A percentile compares a stretch with the other conserved stretches of the same genome.
Evolutionary conservation across 1,140 invertebrate species (phyloP).

Genomic region (Aphis craccivora): DNA sequence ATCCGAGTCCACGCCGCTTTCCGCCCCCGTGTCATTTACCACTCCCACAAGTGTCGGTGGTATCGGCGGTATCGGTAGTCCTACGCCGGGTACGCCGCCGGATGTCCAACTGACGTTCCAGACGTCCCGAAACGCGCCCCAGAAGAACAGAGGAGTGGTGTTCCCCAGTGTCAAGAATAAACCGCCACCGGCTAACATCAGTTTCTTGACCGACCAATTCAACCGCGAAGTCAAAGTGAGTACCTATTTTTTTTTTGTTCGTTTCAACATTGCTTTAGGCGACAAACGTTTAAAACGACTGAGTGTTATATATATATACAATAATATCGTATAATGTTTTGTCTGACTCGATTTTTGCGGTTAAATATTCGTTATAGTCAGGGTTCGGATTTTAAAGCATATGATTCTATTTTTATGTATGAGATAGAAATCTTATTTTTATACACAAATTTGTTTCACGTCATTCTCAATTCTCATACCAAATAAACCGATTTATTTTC

Average conservation of each 20-base stretch:
- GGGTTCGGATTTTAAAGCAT: too few relatives aligned
- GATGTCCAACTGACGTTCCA: conserved; percentile 64
- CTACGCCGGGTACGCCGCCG: conserved; percentile 64
- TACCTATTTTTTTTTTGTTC: background rate
- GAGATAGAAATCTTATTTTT: too few relatives aligned
- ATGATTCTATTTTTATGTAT: too few relatives aligned
- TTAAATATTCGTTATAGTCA: background rate
- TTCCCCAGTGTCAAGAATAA: conserved; percentile 92
- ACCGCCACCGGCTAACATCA: conserved; percentile 81
- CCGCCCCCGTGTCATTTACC: conserved; percentile 59
- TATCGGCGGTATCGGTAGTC: conserved; percentile 61
- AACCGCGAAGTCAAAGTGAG: conserved; percentile 85
- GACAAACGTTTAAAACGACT: background rate
- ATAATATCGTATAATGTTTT: background rate
- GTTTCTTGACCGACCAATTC: conserved; percentile 73
- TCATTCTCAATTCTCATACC: too few relatives aligned
- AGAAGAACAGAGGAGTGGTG: conserved; percentile 77
- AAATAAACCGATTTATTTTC: too few relatives aligned
- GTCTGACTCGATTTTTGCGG: background rate
- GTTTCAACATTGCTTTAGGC: background rate
- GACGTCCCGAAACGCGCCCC: conserved; percentile 61
- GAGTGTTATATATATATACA: background rate
- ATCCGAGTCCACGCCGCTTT: conserved; percentile 58
- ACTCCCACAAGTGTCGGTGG: conserved; percentile 60
- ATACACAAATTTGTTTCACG: too few relatives aligned